Evolutionary conservation across 2,888 invertebrate species (phyloP), one percentile per base, ranked within the genome.

Genomic region (Kuschelorhynchus macadamiae): DNA sequence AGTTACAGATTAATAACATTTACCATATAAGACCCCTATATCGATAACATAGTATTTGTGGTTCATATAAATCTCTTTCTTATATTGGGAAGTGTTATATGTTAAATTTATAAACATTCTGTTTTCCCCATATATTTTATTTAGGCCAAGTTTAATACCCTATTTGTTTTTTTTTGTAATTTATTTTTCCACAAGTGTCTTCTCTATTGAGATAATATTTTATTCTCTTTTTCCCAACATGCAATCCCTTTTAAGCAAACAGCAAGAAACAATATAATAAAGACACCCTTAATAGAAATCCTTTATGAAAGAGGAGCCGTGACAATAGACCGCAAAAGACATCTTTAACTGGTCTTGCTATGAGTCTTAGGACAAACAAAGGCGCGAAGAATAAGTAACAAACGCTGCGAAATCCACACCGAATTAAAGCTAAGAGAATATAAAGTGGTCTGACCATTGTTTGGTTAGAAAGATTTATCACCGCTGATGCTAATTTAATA

Each of bases 361-460:
- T 53, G 44, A 41, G 53, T 49, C 50, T 57, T 61, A 46, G 57
- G 46, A 39, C 49, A 47, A 63, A 71, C 69, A 71, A 72, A 67
- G 49, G 65, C 57, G 46, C 9, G n/a, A 36, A 71, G 73, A 75
- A 73, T 69, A 72, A 74, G 72, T 73, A 74, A 75, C 74, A 72
- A 73, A 76, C 74, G 74, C 73, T 67, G 71, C 56, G 67, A 72
- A 71, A 75, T 74, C 74, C 74, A 70, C 71, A 73, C 73, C 76
- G 74, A 75, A 74, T 76, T 73, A 70, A 70, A 70, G 67, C 63
- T 70, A 71, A 74, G 72, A 52, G 62, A 74, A 73, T 72, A 63
- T 71, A 56, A 69, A 67, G 66, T 67, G 66, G 70, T 61, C 44
- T 20, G 59, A 52, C 67, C 72, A 75, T 75, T 75, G 75, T 74